These are phyloP conservation scores for Accipiter cooperii DNA, from an alignment of 2,113 vertebrate species.

Conservation along the genomic window DNA sequence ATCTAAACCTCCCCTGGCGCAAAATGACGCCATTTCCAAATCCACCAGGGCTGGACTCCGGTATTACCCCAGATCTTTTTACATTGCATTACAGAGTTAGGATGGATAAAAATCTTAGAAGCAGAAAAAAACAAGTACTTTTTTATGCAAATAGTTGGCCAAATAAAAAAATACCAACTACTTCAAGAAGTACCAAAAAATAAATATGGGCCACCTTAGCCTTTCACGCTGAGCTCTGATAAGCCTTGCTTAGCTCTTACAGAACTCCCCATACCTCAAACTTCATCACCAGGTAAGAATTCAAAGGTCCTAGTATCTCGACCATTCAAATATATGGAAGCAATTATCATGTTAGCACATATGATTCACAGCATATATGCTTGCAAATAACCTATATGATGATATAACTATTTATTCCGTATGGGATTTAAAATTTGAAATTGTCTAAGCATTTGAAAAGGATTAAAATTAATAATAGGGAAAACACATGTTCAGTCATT, in stretches of 20 bases:
- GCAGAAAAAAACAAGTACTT: background rate
- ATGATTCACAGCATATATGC: constrained; percentile 25
- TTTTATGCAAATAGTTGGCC: background rate
- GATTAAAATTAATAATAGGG: constrained; percentile 36
- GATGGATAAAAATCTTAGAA: background rate
- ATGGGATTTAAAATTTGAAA: constrained; percentile 38
- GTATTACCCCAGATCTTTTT: background rate
- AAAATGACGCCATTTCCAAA: background rate
- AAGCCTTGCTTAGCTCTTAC: background rate
- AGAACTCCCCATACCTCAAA: background rate
- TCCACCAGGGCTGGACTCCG: background rate
- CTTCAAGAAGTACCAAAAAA: background rate
- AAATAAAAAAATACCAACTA: background rate
- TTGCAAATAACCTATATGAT: constrained; percentile 27
- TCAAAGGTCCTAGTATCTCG: background rate
- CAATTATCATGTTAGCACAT: constrained; percentile 47
- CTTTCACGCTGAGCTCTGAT: background rate
- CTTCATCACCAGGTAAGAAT: background rate
- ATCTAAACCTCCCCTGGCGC: too few species aligned
- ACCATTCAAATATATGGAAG: constrained; percentile 36
- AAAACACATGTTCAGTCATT: constrained; percentile 30
- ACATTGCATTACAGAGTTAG: background rate
- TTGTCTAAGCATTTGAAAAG: constrained; percentile 18
- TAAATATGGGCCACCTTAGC: background rate
- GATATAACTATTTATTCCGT: constrained; percentile 47